phyloP scores from a whole-genome alignment of 2,113 vertebrate species.

The Acanthisitta chloris region DNA sequence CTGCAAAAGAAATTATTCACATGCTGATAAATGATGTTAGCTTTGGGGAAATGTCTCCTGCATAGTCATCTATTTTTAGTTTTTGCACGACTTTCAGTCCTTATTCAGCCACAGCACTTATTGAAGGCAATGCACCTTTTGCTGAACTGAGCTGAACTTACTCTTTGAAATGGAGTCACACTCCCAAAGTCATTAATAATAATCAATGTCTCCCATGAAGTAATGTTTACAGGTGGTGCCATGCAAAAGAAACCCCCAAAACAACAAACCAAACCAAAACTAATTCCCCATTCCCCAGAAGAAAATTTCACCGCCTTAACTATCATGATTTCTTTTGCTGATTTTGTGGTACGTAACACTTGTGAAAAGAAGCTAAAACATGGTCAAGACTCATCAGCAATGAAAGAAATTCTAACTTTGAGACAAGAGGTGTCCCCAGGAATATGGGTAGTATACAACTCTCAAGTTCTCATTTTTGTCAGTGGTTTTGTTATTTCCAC shows the following conservation, averaged over 20 bases:
- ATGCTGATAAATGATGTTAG: background rate
- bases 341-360: background rate
- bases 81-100: background rate
- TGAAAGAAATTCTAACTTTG: background rate
- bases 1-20: background rate
- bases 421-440: background rate
- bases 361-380: background rate
- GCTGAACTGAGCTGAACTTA: background rate
- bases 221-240: background rate
- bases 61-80: background rate
- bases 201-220: background rate
- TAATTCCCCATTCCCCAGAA: background rate
- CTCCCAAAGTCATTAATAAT: background rate
- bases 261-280: background rate
- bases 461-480: background rate
- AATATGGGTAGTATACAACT: background rate
- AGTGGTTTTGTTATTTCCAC: background rate
- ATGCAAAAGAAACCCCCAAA: background rate
- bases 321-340: background rate
- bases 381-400: background rate
- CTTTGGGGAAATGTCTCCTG: background rate
- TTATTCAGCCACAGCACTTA: background rate
- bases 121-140: background rate
- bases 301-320: background rate
- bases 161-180: background rate